A percentile compares a stretch with the other conserved stretches of the same genome.
Evolutionary conservation across 2,113 vertebrate species (phyloP).

Genomic region (Dolichotis patagonum): DNA sequence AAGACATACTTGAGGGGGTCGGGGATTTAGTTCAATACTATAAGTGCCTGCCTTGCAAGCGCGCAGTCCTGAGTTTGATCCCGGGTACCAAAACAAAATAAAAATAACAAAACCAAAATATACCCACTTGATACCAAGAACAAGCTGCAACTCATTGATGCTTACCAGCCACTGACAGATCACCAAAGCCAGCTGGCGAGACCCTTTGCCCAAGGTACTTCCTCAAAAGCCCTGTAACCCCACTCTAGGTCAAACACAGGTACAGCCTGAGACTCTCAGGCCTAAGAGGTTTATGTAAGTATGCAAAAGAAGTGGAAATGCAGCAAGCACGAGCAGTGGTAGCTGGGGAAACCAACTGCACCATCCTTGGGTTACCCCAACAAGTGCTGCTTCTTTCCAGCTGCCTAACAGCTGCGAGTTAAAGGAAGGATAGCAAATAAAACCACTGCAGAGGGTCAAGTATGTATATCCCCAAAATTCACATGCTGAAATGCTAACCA

Average conservation of each 20-base stretch:
- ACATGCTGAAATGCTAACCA: not conserved
- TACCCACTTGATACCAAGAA: not conserved
- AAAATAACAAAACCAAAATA: too few species aligned
- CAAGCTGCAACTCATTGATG: not conserved
- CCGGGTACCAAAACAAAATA: too few species aligned
- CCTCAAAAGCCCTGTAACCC: not conserved
- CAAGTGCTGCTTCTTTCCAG: too few species aligned
- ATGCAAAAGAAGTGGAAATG: not conserved
- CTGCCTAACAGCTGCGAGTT: fast-evolving
- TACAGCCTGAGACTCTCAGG: not conserved
- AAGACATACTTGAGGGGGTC: too few species aligned
- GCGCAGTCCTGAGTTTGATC: too few species aligned
- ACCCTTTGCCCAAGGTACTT: not conserved
- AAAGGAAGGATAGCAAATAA: fast-evolving
- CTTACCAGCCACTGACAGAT: fast-evolving
- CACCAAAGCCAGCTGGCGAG: fast-evolving
- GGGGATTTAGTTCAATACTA: too few species aligned
- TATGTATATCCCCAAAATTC: not conserved
- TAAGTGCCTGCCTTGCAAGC: too few species aligned
- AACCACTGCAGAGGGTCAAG: not conserved
- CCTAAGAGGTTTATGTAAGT: not conserved
- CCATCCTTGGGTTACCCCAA: fast-evolving
- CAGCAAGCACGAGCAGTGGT: fast-evolving
- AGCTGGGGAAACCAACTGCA: fast-evolving
- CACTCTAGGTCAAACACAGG: not conserved